Base-by-base conservation (phyloP, 2,888 invertebrate species). In the Globia sparganii region DNA sequence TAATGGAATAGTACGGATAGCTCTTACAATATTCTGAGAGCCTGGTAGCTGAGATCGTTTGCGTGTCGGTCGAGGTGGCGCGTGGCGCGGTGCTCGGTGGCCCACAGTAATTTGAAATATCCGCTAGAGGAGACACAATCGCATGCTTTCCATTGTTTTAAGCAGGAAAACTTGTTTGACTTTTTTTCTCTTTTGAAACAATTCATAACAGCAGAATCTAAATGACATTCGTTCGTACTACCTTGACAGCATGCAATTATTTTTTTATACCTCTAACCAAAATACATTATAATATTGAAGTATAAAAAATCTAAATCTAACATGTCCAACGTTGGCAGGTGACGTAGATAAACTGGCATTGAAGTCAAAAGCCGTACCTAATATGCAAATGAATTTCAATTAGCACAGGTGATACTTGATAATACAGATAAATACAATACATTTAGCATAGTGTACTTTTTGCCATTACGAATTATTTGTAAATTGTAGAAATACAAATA, bases 31-130 rank as follows among this genome's bases (percentile, higher is more conserved):
- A 40, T 86, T 91, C 91, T 96, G 95, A 13, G 80, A 70, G 89
- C 96, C 96, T 96, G 89, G 96, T 96, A 95, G 66, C 77, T 87
- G 92, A 92, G 96, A 96, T 96, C 96, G 95, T 92, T 95, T 93
- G 95, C 96, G 95, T 96, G 94, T 96, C 95, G 95, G 95, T 91
- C 95, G 96, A 94, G 95, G 96, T 94, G 95, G 95, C 95, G 96
- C 95, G 95, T 94, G 95, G 95, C 95, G 96, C 95, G 95, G 96
- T 92, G 94, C 91, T 92, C 93, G 89, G 87, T 85, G 83, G 82
- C 81, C 71, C 80, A 62, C 76, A 76, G 76, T 83, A 69, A 82
- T 82, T 88, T 65, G 13, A 73, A 83, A 85, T 79, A 78, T 85
- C 85, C 79, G 80, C 80, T 78, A 74, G 80, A 74, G 80, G 84